Evolutionary conservation across 2,888 invertebrate species (phyloP).

Genomic region (Spilosoma lubricipeda): DNA sequence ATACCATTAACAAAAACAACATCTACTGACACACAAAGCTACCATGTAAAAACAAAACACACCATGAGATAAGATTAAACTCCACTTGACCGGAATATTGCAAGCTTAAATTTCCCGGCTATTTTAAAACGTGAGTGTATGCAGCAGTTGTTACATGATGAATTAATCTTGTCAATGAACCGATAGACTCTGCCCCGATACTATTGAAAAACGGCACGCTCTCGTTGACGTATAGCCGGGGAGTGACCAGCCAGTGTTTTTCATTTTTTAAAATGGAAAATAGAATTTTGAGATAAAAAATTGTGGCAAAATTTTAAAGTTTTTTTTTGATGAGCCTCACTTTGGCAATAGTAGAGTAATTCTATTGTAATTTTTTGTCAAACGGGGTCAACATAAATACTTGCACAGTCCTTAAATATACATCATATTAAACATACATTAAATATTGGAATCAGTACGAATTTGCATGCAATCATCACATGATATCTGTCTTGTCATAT

Average conservation of each 20-base stretch:
- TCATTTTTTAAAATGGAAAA: constrained; percentile 43
- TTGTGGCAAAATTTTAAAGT: not conserved
- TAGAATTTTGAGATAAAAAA: constrained; percentile 30
- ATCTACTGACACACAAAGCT: not conserved
- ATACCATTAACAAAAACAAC: not conserved
- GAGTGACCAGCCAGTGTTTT: constrained; percentile 46
- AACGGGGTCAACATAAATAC: too few species aligned
- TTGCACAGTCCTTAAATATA: too few species aligned
- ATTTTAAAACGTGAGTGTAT: constrained; percentile 47
- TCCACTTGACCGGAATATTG: constrained; percentile 15
- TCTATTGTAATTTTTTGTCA: too few species aligned
- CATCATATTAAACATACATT: too few species aligned
- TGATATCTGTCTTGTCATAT: too few species aligned
- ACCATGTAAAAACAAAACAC: not conserved
- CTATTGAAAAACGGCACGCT: constrained; percentile 68
- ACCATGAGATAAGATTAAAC: constrained; percentile 1
- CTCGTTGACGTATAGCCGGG: constrained; percentile 61
- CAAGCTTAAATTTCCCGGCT: constrained; percentile 26
- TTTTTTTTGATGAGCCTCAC: too few species aligned
- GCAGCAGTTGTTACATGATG: constrained; percentile 76
- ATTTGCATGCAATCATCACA: too few species aligned
- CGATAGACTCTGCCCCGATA: constrained; percentile 66
- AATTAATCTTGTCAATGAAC: constrained; percentile 74
- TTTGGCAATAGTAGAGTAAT: too few species aligned
- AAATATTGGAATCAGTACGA: too few species aligned